Evolutionary conservation across 2,888 invertebrate genomes (phyloP).

Genomic region (Callimorpha dominula): DNA sequence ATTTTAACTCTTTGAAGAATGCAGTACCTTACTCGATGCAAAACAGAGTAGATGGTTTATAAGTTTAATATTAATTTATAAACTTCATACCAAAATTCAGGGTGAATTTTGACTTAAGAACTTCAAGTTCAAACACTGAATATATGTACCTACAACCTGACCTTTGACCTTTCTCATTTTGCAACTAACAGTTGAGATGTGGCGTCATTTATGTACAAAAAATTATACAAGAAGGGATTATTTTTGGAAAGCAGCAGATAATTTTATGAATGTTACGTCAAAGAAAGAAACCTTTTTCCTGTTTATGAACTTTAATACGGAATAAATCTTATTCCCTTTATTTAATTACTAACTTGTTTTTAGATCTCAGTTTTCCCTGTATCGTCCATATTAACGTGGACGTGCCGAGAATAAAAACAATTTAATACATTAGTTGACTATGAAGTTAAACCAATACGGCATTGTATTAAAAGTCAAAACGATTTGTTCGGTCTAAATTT

Average conservation of each 20-base stretch:
- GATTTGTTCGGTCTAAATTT: background rate
- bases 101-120: too few species aligned
- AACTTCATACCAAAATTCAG: too few species aligned
- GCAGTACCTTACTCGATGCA: too few species aligned
- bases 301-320: background rate
- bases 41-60: too few species aligned
- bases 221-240: too few species aligned
- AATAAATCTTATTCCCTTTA: background rate
- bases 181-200: too few species aligned
- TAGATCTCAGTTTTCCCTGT: background rate
- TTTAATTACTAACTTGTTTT: background rate
- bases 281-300: background rate
- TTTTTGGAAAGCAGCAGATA: background rate
- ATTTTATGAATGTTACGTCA: background rate
- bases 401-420: background rate
- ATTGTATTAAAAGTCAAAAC: background rate
- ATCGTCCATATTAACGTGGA: background rate
- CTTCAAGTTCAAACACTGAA: too few species aligned
- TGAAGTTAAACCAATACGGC: background rate
- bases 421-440: background rate
- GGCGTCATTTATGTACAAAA: too few species aligned
- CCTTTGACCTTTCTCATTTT: too few species aligned
- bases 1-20: too few species aligned
- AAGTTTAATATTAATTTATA: too few species aligned
- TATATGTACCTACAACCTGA: too few species aligned